phyloP scores from a whole-genome alignment of 2,113 vertebrate genomes.

The Siniperca knerii region DNA sequence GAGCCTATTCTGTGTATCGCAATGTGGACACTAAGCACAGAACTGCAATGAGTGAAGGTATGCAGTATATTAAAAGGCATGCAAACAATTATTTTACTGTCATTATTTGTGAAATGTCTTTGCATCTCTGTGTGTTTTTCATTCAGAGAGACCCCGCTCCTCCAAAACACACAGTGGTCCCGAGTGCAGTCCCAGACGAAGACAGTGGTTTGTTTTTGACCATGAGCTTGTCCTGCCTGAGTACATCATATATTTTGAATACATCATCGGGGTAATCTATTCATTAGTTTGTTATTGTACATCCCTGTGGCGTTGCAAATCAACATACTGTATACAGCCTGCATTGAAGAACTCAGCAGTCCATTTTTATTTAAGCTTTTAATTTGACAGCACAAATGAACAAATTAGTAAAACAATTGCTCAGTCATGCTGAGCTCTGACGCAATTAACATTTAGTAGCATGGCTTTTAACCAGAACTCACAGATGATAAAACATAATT shows the following conservation, averaged over 20 bases:
- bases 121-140: constrained; percentile 19
- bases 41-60: constrained; percentile 52
- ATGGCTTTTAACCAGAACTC: background rate
- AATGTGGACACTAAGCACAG: constrained; percentile 74
- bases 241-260: constrained; percentile 88
- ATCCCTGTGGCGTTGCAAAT: background rate
- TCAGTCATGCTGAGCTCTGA: constrained; percentile 3
- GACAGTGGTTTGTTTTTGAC: constrained; percentile 89
- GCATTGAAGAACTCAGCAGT: background rate
- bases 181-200: constrained; percentile 77
- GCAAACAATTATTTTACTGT: background rate
- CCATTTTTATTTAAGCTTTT: background rate
- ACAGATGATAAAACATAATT: background rate
- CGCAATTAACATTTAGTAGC: background rate
- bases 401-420: background rate
- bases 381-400: background rate
- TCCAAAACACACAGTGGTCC: constrained; percentile 65
- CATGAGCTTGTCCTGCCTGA: constrained; percentile 88
- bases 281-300: background rate
- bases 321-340: no score
- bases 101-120: background rate
- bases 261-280: constrained; percentile 80
- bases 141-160: constrained; percentile 61
- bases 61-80: background rate
- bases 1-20: constrained; percentile 84